These are phyloP conservation scores for Eucriotettix oculatus DNA, from an alignment of 2,888 invertebrate species.

Conservation along the genomic window DNA sequence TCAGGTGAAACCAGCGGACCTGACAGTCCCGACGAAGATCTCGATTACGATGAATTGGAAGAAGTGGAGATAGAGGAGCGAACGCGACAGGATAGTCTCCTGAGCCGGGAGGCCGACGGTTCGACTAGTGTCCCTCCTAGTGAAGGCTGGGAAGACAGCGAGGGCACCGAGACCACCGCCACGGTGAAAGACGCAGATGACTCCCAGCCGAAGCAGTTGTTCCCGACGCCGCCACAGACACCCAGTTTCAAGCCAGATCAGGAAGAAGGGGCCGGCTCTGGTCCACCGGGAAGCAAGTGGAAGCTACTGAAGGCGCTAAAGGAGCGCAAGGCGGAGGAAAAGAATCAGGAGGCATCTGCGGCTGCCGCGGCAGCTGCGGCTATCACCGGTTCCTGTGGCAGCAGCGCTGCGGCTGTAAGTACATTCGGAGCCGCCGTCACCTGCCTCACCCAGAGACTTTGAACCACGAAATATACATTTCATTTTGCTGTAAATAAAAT, in stretches of 20 bases:
- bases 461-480: neutral
- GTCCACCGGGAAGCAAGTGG: conserved; percentile 70
- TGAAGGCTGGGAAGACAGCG: neutral
- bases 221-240: conserved; percentile 20
- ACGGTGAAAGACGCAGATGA: conserved; percentile 15
- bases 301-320: conserved; percentile 77
- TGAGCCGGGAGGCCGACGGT: neutral
- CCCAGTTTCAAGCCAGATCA: conserved; percentile 34
- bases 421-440: neutral
- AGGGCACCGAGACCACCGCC: neutral
- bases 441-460: neutral
- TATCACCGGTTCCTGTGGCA: neutral
- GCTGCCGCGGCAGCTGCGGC: conserved; percentile 31
- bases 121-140: neutral
- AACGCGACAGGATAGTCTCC: conserved; percentile 17
- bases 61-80: conserved; percentile 17
- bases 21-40: conserved; percentile 60
- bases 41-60: conserved; percentile 12
- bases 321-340: conserved; percentile 78
- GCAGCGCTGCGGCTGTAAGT: neutral
- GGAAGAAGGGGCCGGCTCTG: conserved; percentile 24
- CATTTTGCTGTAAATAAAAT: no score
- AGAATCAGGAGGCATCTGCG: conserved; percentile 47
- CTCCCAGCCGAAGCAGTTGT: conserved; percentile 17
- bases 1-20: conserved; percentile 82